Conservation (phyloP, 2,888 invertebrate species). For the Apodemia duryi region DNA sequence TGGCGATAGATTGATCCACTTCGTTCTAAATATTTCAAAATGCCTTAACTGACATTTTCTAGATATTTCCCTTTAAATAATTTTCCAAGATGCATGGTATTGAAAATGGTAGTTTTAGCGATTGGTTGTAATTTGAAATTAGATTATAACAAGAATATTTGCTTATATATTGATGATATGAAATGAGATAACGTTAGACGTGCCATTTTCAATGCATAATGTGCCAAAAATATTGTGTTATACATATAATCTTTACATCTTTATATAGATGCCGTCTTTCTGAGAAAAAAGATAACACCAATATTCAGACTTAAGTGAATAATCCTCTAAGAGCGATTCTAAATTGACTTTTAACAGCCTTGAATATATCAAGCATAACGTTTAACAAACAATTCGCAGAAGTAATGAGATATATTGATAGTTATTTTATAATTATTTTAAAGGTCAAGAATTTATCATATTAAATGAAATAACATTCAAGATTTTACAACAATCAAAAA, state of each 20-base stretch:
- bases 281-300: conserved; percentile 64
- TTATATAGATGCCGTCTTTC: conserved; percentile 49
- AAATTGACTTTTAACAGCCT: conserved; percentile 51
- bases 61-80: conserved; percentile 28
- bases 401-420: neutral
- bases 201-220: conserved; percentile 43
- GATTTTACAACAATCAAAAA: no score
- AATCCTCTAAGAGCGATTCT: conserved; percentile 63
- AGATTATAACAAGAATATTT: conserved; percentile 6
- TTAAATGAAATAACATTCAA: no score
- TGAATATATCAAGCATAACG: conserved; percentile 36
- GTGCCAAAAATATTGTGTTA: conserved; percentile 48
- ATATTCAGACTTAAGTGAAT: conserved; percentile 56
- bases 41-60: conserved; percentile 39
- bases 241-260: conserved; percentile 31
- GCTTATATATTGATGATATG: conserved; percentile 4
- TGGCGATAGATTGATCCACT: conserved; percentile 38
- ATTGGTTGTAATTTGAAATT: neutral
- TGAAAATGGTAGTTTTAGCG: conserved; percentile 38
- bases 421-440: no score
- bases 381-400: neutral
- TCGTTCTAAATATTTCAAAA: conserved; percentile 36
- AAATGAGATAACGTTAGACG: conserved; percentile 27
- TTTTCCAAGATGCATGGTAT: conserved; percentile 41
- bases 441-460: no score